Conservation (phyloP, 2,113 vertebrate genomes). For the Heptranchias perlo region DNA sequence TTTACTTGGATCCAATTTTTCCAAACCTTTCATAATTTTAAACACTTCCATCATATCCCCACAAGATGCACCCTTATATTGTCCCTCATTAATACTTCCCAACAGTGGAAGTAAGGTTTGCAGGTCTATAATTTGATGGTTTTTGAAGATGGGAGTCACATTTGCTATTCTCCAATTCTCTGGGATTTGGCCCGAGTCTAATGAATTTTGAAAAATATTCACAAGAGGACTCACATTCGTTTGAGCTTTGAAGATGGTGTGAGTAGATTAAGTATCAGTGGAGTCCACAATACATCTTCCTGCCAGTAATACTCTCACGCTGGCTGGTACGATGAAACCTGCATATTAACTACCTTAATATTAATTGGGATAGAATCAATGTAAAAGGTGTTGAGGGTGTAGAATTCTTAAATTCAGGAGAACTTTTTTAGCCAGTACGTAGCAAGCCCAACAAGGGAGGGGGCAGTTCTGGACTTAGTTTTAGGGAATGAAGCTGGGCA, state of each 20-base stretch:
- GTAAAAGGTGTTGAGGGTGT: too few relatives aligned
- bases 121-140: neutral
- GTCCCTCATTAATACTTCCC: neutral
- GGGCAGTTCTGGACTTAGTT: too few relatives aligned
- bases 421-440: too few relatives aligned
- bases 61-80: neutral
- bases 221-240: neutral
- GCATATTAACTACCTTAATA: too few relatives aligned
- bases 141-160: neutral
- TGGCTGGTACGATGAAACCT: neutral
- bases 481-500: too few relatives aligned
- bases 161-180: neutral
- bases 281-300: neutral
- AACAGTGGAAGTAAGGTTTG: neutral
- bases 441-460: too few relatives aligned
- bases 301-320: neutral
- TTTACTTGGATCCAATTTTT: neutral
- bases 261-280: neutral
- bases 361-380: too few relatives aligned
- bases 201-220: neutral
- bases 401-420: too few relatives aligned
- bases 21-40: neutral
- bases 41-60: neutral
- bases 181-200: neutral
- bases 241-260: neutral